These are phyloP conservation scores for Yponomeuta cagnagella DNA, from an alignment of 2,888 invertebrate species.

Conservation along the genomic window DNA sequence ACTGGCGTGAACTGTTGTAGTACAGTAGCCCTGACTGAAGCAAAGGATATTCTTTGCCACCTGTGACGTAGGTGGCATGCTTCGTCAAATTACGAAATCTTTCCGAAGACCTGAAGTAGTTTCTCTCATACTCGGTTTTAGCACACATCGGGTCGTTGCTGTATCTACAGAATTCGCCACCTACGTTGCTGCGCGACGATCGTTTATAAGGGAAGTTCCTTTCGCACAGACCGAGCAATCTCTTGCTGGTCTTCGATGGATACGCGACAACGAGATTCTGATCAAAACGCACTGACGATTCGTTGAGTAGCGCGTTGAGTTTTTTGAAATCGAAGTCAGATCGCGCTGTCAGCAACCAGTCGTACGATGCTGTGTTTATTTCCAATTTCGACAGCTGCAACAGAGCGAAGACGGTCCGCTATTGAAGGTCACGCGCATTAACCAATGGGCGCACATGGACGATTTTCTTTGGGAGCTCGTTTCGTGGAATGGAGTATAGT, in stretches of 20 bases:
- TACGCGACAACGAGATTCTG: slow-evolving; percentile 52
- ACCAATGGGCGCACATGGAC: no score
- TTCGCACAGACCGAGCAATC: slow-evolving; percentile 36
- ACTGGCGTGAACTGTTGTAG: slow-evolving; percentile 46
- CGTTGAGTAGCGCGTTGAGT: slow-evolving; percentile 49
- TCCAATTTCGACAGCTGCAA: slow-evolving; percentile 47
- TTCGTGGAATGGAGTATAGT: no score
- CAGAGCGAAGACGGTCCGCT: not conserved
- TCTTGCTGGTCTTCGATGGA: slow-evolving; percentile 25
- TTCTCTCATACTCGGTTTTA: slow-evolving; percentile 40
- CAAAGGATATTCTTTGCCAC: slow-evolving; percentile 35
- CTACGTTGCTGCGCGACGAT: slow-evolving; percentile 16
- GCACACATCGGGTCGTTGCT: slow-evolving; percentile 23
- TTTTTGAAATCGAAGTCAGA: slow-evolving; percentile 40
- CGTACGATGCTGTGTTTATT: slow-evolving; percentile 51
- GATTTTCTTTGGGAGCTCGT: no score
- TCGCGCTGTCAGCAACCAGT: slow-evolving; percentile 51
- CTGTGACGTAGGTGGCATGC: slow-evolving; percentile 35
- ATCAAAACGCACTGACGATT: slow-evolving; percentile 53
- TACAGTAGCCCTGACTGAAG: slow-evolving; percentile 40
- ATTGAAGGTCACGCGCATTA: no score
- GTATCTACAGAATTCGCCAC: slow-evolving; percentile 17
- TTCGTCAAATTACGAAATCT: slow-evolving; percentile 47
- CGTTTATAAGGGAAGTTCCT: slow-evolving; percentile 36
- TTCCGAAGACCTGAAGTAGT: slow-evolving; percentile 45